Evolutionary conservation across 2,888 invertebrate genomes (phyloP).

Genomic region (Listrodromus nycthemerus): DNA sequence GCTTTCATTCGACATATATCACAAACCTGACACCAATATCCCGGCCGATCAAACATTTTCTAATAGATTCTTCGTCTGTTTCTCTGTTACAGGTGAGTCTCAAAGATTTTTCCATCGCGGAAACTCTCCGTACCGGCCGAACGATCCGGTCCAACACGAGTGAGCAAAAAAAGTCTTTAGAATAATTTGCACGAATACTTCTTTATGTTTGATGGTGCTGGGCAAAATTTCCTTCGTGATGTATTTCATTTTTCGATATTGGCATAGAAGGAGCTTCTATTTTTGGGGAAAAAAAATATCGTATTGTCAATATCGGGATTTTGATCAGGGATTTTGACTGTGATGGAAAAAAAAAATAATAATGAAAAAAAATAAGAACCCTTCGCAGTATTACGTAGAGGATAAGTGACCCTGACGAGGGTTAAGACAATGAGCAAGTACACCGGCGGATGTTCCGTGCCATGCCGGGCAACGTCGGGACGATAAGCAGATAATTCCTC

Average conservation of each 20-base stretch:
- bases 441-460: constrained; percentile 36
- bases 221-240: too few relatives aligned
- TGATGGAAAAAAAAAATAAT: neutral
- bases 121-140: neutral
- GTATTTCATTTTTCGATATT: too few relatives aligned
- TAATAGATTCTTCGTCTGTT: constrained; percentile 65
- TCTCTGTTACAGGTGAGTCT: constrained; percentile 76
- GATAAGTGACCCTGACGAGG: constrained; percentile 29
- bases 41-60: constrained; percentile 8
- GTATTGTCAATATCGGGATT: too few relatives aligned
- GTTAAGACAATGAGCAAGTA: constrained; percentile 31
- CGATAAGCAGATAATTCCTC: constrained; percentile 71
- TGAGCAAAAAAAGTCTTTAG: constrained; percentile 10
- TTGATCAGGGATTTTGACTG: too few relatives aligned
- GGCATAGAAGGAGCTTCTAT: too few relatives aligned
- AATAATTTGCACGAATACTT: too few relatives aligned
- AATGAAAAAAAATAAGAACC: neutral
- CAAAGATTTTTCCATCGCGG: constrained; percentile 1
- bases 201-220: too few relatives aligned
- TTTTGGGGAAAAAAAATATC: too few relatives aligned
- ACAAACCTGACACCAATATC: neutral
- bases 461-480: constrained; percentile 66
- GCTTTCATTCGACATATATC: neutral
- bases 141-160: neutral
- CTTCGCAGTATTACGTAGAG: constrained; percentile 12